Evolutionary conservation across 2,113 vertebrate species (phyloP).

Genomic region (Plotosus lineatus): DNA sequence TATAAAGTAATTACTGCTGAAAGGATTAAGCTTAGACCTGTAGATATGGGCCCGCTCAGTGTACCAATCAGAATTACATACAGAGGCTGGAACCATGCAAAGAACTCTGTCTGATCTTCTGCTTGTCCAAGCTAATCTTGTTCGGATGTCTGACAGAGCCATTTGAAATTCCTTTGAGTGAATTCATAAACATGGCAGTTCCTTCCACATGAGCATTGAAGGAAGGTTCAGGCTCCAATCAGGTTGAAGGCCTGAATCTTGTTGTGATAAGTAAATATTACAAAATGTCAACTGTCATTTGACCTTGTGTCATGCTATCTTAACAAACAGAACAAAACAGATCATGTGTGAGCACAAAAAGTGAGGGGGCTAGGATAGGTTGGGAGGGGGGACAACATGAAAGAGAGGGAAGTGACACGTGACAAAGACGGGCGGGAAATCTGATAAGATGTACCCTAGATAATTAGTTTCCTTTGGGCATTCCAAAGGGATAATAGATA

Average conservation of each 20-base stretch:
- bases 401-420: conserved; percentile 39
- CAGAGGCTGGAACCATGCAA: conserved; percentile 27
- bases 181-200: conserved; percentile 6
- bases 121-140: conserved; percentile 31
- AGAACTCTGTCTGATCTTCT: conserved; percentile 40
- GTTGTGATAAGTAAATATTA: conserved; percentile 59
- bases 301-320: conserved; percentile 72
- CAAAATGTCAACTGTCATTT: conserved; percentile 62
- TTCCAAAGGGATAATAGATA: conserved; percentile 46
- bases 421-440: conserved; percentile 54
- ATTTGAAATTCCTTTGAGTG: background rate
- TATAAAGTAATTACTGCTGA: background rate
- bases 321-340: conserved; percentile 68
- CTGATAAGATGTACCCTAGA: conserved; percentile 50
- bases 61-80: conserved; percentile 7
- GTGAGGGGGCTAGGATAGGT: conserved; percentile 33
- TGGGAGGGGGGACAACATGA: conserved; percentile 36
- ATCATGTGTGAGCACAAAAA: conserved; percentile 37
- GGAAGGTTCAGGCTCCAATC: background rate
- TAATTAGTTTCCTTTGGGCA: conserved; percentile 55
- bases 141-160: conserved; percentile 33
- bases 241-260: conserved; percentile 39
- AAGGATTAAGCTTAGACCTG: background rate
- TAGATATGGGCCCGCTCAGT: background rate
- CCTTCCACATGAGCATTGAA: background rate